Base-by-base conservation (phyloP, 2,797 vertebrate species). In the Propithecus perrieri region DNA sequence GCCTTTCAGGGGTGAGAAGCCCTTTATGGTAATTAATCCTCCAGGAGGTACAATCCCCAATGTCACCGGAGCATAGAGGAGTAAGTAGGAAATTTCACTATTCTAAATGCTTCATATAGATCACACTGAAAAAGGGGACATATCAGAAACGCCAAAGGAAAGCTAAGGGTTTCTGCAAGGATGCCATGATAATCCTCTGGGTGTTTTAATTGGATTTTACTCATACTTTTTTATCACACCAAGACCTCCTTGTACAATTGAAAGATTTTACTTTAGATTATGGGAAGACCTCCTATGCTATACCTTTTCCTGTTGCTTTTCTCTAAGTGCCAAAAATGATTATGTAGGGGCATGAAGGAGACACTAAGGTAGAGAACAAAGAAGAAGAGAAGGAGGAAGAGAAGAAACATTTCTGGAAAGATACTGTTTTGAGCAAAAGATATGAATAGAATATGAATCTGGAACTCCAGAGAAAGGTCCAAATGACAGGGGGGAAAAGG, bases 11-110 rank as follows among this genome's bases (percentile, higher is more conserved):
- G 84, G 72, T 97, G 97, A 92, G 69, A 97, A 90, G 59, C 88
- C 95, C 97, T 97, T 96, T 94, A 95, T 7, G 12, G 95, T 98
- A 97, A 98, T 97, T 97, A 98, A 94, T 97, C 97, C 93, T 97
- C 94, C 59, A 96, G 78, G 48, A 98, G 97, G 67, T 10, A 90
- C 78, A 87, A 84, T 86, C 95, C 95, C 97, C 94, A 97, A 85
- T 61, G 93, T 97, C 91, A 97, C 94, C 86, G 96, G 85, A 97
- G 24, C 85, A 96, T 28, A 96, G 20, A 79, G 11, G 55, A 98
- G 50, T 26, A 93, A 50, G 65, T 24, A 84, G 46, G 88, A 93
- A 98, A 98, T 96, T 50, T 67, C 35, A 48, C 63, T 65, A 33
- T 59, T 90, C 61, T 59, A 86, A 94, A 95, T 46, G 41, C 7